These are phyloP conservation scores for Chaetops frenatus DNA, from an alignment of 2,113 vertebrate genomes.

Conservation along the genomic window DNA sequence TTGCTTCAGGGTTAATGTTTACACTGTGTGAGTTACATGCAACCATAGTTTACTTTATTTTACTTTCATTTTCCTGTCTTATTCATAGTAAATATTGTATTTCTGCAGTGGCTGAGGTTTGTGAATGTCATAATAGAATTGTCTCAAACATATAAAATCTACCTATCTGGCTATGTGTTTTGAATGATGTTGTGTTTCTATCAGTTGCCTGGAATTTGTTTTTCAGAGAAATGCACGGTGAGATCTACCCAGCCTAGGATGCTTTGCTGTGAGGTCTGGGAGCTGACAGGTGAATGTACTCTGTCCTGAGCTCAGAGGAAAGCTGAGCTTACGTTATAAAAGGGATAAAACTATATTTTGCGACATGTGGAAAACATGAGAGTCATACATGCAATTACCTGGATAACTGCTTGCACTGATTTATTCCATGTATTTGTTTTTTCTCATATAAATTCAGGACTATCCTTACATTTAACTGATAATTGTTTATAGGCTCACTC, in stretches of 20 bases:
- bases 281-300: not conserved
- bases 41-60: not conserved
- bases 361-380: not conserved
- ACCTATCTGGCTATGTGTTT: not conserved
- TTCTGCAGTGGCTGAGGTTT: not conserved
- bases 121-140: not conserved
- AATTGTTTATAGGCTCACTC: not conserved
- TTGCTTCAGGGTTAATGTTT: not conserved
- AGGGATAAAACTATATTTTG: not conserved
- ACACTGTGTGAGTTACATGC: not conserved
- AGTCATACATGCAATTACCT: not conserved
- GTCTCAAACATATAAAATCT: not conserved
- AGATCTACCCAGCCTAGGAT: not conserved
- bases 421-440: not conserved
- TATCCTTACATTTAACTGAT: not conserved
- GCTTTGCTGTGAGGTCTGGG: not conserved
- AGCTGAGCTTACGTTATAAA: not conserved
- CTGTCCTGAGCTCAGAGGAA: not conserved
- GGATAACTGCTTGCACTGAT: not conserved
- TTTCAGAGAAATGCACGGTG: not conserved
- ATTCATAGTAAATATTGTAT: not conserved
- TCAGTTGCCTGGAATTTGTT: not conserved
- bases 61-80: not conserved
- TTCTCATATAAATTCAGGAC: not conserved
- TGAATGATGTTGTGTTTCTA: not conserved